Evolutionary conservation across 1,140 invertebrate species (phyloP), one percentile per base, ranked within the genome.

Genomic region (Magallana gigas): DNA sequence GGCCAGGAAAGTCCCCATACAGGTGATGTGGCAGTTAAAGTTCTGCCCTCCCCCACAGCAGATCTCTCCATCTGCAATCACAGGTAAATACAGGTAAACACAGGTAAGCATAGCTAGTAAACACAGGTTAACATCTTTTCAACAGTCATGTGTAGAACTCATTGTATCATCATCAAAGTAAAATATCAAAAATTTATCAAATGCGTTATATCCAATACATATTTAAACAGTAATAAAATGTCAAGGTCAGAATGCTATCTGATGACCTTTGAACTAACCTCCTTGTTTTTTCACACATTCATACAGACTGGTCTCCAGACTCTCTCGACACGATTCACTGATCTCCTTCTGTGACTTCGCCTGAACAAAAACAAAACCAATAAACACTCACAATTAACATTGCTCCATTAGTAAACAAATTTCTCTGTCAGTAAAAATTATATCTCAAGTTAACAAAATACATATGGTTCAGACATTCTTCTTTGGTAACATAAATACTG

Each of bases 221-320:
- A 62, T 62, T 62, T 14, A 62, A 9, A 48, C 36, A 48, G 36
- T 48, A 48, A 48, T 48, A 48, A 48, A 48, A 48, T 48, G 36
- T 48, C 36, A 48, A 48, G 36, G 2, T 48, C 36, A 5, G 36
- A 48, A 48, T 48, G 36, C 36, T 48, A 48, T 48, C 36, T 48
- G 36, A 48, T 29, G 23, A 76, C 68, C 9, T 76, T 62, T 76
- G 68, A 76, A 23, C 18, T 85, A 83, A 91, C 91, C 91, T 90
- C 90, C 87, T 85, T 92, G 89, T 83, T 88, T 90, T 29, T 90
- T 56, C 12, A 90, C 29, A 85, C 91, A 92, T 12, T 62, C 56
- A 86, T 88, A 91, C 11, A 92, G 81, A 8, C 85, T 80, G 16
- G 81, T 85, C 57, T 92, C 90, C 8, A 80, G 29, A 11, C 82